phyloP scores from a whole-genome alignment of 2,113 vertebrate species.

The Perca schrenkii region DNA sequence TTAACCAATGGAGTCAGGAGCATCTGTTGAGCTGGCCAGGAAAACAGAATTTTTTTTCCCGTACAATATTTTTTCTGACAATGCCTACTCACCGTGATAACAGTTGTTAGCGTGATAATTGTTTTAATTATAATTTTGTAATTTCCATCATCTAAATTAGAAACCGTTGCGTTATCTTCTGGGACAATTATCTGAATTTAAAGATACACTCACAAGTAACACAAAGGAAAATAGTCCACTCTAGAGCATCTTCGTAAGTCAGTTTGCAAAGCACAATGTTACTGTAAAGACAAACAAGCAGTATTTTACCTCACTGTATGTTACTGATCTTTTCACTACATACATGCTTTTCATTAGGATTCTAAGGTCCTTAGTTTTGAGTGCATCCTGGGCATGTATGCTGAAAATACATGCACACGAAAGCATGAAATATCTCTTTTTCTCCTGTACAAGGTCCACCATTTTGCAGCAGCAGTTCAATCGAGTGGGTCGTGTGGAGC shows the following conservation, averaged over 20 bases:
- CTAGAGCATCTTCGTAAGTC: neutral
- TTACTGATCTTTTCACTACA: neutral
- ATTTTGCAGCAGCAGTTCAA: slow-evolving; percentile 99
- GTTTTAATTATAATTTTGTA: slow-evolving; percentile 49
- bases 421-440: neutral
- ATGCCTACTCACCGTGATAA: slow-evolving; percentile 34
- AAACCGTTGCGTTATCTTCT: slow-evolving; percentile 16
- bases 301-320: neutral
- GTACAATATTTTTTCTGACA: slow-evolving; percentile 42
- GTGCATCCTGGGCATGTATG: neutral
- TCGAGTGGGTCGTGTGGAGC: slow-evolving; percentile 93
- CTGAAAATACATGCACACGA: neutral
- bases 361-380: neutral
- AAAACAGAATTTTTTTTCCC: slow-evolving; percentile 41
- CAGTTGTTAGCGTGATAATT: slow-evolving; percentile 43
- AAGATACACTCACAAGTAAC: slow-evolving; percentile 6
- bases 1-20: slow-evolving; percentile 75
- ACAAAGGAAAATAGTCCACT: neutral
- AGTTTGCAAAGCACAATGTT: neutral
- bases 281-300: neutral
- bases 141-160: slow-evolving; percentile 4
- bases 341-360: neutral
- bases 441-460: slow-evolving; percentile 85
- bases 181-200: slow-evolving; percentile 13
- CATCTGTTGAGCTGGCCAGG: slow-evolving; percentile 67